Percentiles rank a stretch among this genome's conserved stretches.
These are phyloP conservation scores for Aplidium turbinatum DNA, from an alignment of 23 tunicate species.

Conservation along the genomic window DNA sequence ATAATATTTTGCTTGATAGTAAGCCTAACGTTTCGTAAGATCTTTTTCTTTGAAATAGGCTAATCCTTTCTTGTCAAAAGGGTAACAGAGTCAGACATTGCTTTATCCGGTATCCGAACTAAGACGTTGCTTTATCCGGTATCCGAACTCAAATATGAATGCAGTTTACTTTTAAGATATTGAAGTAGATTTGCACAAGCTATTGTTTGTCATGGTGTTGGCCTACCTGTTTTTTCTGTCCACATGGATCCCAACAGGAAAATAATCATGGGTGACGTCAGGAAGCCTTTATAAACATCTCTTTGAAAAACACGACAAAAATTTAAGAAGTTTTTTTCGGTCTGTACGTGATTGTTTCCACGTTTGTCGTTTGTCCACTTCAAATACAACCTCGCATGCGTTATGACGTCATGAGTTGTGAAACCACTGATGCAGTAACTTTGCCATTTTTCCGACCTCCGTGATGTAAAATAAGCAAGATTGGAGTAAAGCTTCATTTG, in stretches of 20 bases:
- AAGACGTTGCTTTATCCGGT: no score
- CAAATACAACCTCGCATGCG: slow-evolving; percentile 22
- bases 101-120: no score
- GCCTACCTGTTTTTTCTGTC: not conserved
- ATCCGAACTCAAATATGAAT: not conserved
- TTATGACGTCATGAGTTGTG: slow-evolving; percentile 45
- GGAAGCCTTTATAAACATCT: slow-evolving; percentile 53
- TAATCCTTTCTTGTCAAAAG: no score
- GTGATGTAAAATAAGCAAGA: not conserved
- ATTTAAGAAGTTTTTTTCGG: slow-evolving; percentile 21
- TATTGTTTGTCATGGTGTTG: not conserved
- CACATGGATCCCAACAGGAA: slow-evolving; percentile 35
- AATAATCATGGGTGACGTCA: slow-evolving; percentile 40
- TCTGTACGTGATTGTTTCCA: not conserved
- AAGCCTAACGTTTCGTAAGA: no score
- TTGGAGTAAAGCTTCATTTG: slow-evolving; percentile 2
- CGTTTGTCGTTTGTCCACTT: not conserved
- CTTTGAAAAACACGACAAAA: slow-evolving; percentile 55
- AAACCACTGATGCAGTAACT: slow-evolving; percentile 26
- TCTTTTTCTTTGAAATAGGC: no score
- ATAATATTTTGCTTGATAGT: no score
- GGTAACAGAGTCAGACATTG: no score
- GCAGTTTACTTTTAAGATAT: not conserved
- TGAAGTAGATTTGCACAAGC: no score
- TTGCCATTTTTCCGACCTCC: not conserved